A percentile compares a stretch with the other conserved stretches of the same genome.
These are phyloP conservation scores for Pycnonotus jocosus DNA, from an alignment of 2,113 vertebrate genomes.

Conservation along the genomic window DNA sequence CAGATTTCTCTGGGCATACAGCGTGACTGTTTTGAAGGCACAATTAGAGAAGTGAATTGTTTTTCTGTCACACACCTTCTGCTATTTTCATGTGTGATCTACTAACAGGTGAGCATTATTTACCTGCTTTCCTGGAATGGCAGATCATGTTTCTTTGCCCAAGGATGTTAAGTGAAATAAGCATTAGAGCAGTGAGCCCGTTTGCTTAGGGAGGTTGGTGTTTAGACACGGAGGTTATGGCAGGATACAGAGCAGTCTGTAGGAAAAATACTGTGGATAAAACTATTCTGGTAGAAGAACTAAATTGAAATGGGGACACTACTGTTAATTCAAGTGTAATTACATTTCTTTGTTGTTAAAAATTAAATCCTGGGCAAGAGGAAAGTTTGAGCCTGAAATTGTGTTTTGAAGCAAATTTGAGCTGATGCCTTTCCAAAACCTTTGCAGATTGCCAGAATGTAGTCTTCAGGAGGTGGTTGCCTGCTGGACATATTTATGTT, in stretches of 20 bases:
- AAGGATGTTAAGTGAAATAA: neutral
- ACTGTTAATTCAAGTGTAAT: constrained; percentile 25
- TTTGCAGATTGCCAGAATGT: neutral
- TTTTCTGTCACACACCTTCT: neutral
- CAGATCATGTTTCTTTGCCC: neutral
- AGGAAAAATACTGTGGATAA: neutral
- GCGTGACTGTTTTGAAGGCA: neutral
- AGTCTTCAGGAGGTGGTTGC: neutral
- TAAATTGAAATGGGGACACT: neutral
- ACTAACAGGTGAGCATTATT: neutral
- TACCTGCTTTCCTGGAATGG: neutral
- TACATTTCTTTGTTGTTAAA: constrained; percentile 17
- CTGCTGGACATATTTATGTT: neutral
- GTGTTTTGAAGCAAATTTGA: neutral
- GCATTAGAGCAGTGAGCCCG: neutral
- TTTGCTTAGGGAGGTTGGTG: neutral
- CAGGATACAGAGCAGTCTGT: neutral
- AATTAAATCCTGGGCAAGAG: neutral
- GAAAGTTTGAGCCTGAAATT: neutral
- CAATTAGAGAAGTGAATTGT: neutral
- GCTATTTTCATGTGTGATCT: neutral
- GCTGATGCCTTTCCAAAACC: neutral
- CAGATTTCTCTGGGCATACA: neutral
- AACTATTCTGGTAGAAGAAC: neutral
- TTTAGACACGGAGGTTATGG: neutral